A percentile compares a stretch with the other conserved stretches of the same genome.
Conservation (phyloP, 2,113 vertebrate species). For the Ceyx melanurus region DNA sequence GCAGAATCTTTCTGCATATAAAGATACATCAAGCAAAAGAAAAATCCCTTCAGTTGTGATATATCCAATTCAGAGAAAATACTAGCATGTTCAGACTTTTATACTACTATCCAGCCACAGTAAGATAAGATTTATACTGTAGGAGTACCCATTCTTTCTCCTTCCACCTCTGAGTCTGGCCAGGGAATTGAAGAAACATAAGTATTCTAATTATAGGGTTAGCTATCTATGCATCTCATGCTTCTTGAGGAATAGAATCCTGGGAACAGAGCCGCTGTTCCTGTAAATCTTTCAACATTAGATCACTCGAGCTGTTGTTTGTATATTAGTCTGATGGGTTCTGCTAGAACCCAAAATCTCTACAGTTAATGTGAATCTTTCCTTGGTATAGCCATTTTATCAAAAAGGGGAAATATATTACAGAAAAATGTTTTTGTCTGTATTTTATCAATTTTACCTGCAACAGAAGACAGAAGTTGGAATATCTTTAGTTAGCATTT, state of each 20-base stretch:
- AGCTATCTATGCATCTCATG: neutral
- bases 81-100: neutral
- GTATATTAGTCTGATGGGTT: neutral
- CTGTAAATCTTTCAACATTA: neutral
- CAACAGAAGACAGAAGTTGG: neutral
- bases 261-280: neutral
- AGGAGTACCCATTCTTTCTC: neutral
- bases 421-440: neutral
- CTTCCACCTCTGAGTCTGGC: neutral
- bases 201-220: neutral
- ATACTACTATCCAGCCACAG: neutral
- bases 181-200: neutral
- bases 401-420: neutral
- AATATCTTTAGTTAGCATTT: neutral
- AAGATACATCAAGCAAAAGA: neutral
- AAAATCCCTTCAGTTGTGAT: neutral
- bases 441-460: neutral
- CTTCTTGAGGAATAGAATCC: neutral
- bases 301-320: neutral
- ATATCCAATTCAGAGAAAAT: neutral
- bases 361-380: neutral
- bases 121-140: neutral
- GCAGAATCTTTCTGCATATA: neutral
- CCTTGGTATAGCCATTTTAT: neutral
- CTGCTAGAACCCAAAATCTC: neutral